Percentiles rank a stretch among this genome's conserved stretches.
Conservation (phyloP, 1,140 invertebrate species). For the Calliphora vicina region DNA sequence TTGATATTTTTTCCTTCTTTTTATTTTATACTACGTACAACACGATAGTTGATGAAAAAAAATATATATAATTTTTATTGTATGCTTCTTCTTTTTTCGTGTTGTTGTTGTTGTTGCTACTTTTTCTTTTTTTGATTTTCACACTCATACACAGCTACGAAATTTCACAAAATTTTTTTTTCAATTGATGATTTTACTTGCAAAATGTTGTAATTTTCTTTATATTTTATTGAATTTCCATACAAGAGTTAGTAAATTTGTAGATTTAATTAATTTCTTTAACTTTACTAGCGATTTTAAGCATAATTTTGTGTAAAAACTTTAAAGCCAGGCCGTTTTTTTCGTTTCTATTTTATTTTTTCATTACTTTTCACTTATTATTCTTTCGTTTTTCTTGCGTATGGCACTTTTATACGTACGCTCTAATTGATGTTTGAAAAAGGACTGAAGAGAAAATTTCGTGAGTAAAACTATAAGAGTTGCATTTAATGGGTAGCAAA, state of each 20-base stretch:
- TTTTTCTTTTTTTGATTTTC: slow-evolving; percentile 14
- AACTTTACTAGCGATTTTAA: neutral
- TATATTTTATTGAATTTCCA: neutral
- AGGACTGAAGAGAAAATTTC: slow-evolving; percentile 9
- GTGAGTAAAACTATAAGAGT: neutral
- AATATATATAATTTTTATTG: neutral
- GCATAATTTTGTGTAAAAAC: neutral
- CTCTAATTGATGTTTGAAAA: neutral
- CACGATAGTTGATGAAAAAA: neutral
- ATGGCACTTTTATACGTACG: neutral
- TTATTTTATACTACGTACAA: slow-evolving; percentile 7
- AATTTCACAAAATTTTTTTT: neutral
- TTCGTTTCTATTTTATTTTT: neutral
- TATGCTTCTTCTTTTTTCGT: slow-evolving; percentile 1
- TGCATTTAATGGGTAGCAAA: neutral
- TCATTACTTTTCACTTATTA: neutral
- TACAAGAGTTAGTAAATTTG: neutral
- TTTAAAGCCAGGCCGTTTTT: neutral
- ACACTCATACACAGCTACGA: neutral
- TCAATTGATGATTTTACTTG: neutral
- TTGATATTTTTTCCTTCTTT: neutral
- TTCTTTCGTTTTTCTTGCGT: neutral
- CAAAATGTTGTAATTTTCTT: neutral
- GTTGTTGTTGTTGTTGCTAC: neutral
- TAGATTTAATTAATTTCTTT: neutral